Base-by-base conservation (phyloP, 2,888 invertebrate species). In the Leptopilina syphax region DNA sequence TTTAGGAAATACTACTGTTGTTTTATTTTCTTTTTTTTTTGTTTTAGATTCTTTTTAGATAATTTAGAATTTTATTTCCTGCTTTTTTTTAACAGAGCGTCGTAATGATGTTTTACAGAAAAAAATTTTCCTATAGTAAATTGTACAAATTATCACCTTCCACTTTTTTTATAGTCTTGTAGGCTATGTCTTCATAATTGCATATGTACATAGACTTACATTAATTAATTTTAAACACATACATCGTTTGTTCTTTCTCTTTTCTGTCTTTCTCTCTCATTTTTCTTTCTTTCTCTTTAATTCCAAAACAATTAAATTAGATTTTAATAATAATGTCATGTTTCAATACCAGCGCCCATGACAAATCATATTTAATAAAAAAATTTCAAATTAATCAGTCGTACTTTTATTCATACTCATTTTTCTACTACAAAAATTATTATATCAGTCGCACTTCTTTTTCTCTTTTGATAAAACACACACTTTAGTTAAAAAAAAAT, bases 141-240 rank as follows among this genome's bases (percentile, higher is more conserved):
- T 73, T 57, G 13, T 73, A 73, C 57, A 73, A 73, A 73, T 73
- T 73, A 73, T 54, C 57, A 18, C 57, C 73, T 73, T 57, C 57
- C 13, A 73, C 27, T 54, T 27, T 50, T 57, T 27, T 57, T 73
- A 57, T 73, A 73, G 73, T 73, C 73, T 73, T 73, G 73, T 73
- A 73, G 73, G 73, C 73, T 73, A 73, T 73, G 73, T 73, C 73
- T 50, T 73, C 73, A 57, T 57, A 73, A 73, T 73, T 73, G 73
- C 73, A 50, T 73, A 73, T 73, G 73, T 73, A 73, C 73, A 73
- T 57, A 73, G 65, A 73, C 73, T 73, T 57, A 12, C 57, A n/a
- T 73, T 54, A n/a, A 54, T 50, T 50, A 27, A 70, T 27, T 65
- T 65, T 65, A 41, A 65, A 65, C 3, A 54, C 34, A 70, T 50